Evolutionary conservation across 2,113 vertebrate species (phyloP).

Genomic region (Rhinichthys klamathensis): DNA sequence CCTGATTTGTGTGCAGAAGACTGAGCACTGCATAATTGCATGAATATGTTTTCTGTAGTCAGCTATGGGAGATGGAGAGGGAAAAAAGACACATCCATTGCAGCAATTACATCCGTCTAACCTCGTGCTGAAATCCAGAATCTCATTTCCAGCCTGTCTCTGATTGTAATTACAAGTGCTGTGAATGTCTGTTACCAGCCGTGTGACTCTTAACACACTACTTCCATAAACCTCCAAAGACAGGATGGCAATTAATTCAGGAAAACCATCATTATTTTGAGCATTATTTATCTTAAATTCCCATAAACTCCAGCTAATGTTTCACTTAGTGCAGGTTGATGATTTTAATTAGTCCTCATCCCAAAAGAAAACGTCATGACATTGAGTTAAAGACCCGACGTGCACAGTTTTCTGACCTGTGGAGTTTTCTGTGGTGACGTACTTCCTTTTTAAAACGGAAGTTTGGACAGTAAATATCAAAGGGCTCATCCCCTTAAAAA

Average conservation of each 20-base stretch:
- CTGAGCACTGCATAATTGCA: slow-evolving; percentile 49
- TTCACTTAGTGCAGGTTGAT: slow-evolving; percentile 14
- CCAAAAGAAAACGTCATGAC: not conserved
- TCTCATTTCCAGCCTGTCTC: slow-evolving; percentile 72
- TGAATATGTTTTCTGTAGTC: slow-evolving; percentile 56
- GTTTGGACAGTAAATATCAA: not conserved
- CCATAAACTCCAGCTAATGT: slow-evolving; percentile 30
- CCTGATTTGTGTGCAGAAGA: slow-evolving; percentile 41
- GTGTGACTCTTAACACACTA: slow-evolving; percentile 32
- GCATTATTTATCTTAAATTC: slow-evolving; percentile 52
- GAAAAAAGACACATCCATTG: slow-evolving; percentile 62
- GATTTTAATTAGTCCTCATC: slow-evolving; percentile 32
- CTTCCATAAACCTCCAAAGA: slow-evolving; percentile 46
- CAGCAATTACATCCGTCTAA: slow-evolving; percentile 56
- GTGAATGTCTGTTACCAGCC: slow-evolving; percentile 46
- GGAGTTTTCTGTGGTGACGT: not conserved
- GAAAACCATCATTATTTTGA: slow-evolving; percentile 50
- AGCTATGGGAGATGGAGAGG: slow-evolving; percentile 31
- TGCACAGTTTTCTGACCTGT: not conserved
- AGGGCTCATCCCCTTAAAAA: not conserved
- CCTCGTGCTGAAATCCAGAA: slow-evolving; percentile 70
- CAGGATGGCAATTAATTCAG: slow-evolving; percentile 53
- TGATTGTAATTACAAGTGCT: slow-evolving; percentile 58
- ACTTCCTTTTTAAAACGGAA: not conserved
- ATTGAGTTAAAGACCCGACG: not conserved